phyloP scores from a whole-genome alignment of 1,140 invertebrate genomes.

The Orius laevigatus region DNA sequence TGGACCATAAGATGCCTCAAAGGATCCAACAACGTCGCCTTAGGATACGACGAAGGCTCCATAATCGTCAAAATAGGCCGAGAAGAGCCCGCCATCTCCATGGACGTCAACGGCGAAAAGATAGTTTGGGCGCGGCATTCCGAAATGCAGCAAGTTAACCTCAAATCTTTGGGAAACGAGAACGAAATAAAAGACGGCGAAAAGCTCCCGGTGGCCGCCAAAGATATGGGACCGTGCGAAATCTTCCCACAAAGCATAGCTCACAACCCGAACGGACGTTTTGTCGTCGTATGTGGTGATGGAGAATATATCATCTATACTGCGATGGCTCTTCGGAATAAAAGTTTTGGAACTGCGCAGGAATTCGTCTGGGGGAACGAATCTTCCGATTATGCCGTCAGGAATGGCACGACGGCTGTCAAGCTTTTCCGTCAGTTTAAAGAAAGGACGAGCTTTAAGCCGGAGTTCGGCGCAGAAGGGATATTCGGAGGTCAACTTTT shows the following conservation, averaged over 20 bases:
- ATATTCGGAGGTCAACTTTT: constrained; percentile 93
- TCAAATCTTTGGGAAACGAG: constrained; percentile 66
- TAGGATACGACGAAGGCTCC: constrained; percentile 97
- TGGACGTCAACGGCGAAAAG: constrained; percentile 95
- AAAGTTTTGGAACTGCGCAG: constrained; percentile 93
- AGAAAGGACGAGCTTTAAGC: constrained; percentile 86
- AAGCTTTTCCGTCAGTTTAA: constrained; percentile 98
- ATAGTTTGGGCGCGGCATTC: constrained; percentile 98
- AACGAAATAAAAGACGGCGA: constrained; percentile 78
- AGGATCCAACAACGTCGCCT: constrained; percentile 90
- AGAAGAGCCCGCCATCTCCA: constrained; percentile 97
- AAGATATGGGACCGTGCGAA: constrained; percentile 99
- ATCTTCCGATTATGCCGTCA: constrained; percentile 84
- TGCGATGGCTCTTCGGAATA: constrained; percentile 95
- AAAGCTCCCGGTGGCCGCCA: constrained; percentile 77
- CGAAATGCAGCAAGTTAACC: constrained; percentile 94
- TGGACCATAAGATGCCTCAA: constrained; percentile 94
- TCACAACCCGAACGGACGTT: constrained; percentile 97
- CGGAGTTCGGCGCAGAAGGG: constrained; percentile 88
- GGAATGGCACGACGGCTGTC: constrained; percentile 78
- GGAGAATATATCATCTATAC: constrained; percentile 99
- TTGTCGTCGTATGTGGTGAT: constrained; percentile 98
- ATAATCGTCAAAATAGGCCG: constrained; percentile 94
- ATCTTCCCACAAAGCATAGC: constrained; percentile 98
- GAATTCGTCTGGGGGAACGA: constrained; percentile 99